Conservation (phyloP, 2,797 vertebrate species). For the Paedocypris micromegethes region DNA sequence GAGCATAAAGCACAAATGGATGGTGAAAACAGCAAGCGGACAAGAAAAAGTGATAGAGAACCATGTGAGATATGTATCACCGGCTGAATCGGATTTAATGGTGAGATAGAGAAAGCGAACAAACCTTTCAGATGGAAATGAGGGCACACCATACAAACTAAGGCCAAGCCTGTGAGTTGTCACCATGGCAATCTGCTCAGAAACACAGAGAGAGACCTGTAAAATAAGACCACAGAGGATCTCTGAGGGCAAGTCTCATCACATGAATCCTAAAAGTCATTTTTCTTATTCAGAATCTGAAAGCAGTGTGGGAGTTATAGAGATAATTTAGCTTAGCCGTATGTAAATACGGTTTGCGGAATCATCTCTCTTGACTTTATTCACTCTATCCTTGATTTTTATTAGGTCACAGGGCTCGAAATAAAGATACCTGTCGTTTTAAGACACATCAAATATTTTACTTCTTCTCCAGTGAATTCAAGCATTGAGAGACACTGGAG, state of each 20-base stretch:
- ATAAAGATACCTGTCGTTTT: conserved; percentile 37
- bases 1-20: conserved; percentile 28
- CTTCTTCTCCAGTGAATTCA: conserved; percentile 29
- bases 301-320: conserved; percentile 18
- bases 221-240: conserved; percentile 31
- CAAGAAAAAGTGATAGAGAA: conserved; percentile 22
- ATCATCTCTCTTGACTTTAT: too few relatives aligned
- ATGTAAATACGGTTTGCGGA: too few relatives aligned
- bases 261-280: conserved; percentile 19
- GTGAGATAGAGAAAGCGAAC: conserved; percentile 40
- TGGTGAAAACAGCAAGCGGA: conserved; percentile 22
- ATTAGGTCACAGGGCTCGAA: conserved; percentile 33
- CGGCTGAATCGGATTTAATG: conserved; percentile 34
- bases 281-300: conserved; percentile 31
- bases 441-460: conserved; percentile 29
- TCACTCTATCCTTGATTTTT: conserved; percentile 18
- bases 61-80: conserved; percentile 39
- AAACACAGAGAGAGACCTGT: conserved; percentile 34
- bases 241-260: conserved; percentile 29
- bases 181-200: conserved; percentile 48
- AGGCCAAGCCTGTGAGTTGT: conserved; percentile 45
- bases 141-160: conserved; percentile 46
- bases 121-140: conserved; percentile 56
- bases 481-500: conserved; percentile 34
- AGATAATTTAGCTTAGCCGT: background rate